A percentile compares a stretch with the other conserved stretches of the same genome.
These are phyloP conservation scores for Cylas formicarius DNA, from an alignment of 1,140 invertebrate genomes.

Conservation along the genomic window DNA sequence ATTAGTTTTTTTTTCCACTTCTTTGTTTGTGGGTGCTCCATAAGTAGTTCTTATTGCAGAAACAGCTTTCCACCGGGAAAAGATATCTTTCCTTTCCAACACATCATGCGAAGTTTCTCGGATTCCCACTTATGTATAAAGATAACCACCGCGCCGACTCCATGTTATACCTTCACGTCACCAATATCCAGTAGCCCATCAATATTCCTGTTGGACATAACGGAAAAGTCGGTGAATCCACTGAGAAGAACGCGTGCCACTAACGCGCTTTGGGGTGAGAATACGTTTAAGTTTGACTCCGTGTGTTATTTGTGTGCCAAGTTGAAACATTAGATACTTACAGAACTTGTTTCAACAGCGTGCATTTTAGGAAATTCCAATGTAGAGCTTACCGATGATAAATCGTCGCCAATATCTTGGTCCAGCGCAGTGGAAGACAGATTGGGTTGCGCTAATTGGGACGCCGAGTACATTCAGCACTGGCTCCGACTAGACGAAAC, in stretches of 20 bases:
- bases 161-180: conserved; percentile 47
- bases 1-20: no score
- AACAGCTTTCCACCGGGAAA: conserved; percentile 64
- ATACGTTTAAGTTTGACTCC: neutral
- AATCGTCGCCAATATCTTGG: conserved; percentile 47
- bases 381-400: conserved; percentile 26
- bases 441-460: conserved; percentile 56
- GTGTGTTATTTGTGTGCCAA: conserved; percentile 2
- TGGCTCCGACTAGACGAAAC: conserved; percentile 66
- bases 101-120: conserved; percentile 63
- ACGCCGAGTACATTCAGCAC: conserved; percentile 66
- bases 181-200: conserved; percentile 51
- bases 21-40: neutral
- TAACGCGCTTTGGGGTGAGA: conserved; percentile 35
- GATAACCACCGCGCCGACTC: conserved; percentile 50
- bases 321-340: conserved; percentile 3
- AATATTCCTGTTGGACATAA: conserved; percentile 49
- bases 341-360: conserved; percentile 16
- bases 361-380: conserved; percentile 29
- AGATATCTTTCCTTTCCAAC: conserved; percentile 60
- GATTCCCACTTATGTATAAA: conserved; percentile 65
- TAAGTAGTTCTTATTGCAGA: conserved; percentile 32
- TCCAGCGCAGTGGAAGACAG: conserved; percentile 48
- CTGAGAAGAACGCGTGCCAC: conserved; percentile 43
- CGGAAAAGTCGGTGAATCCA: conserved; percentile 42